phyloP scores from a whole-genome alignment of 2,888 invertebrate genomes.

The Epinotia demarniana region DNA sequence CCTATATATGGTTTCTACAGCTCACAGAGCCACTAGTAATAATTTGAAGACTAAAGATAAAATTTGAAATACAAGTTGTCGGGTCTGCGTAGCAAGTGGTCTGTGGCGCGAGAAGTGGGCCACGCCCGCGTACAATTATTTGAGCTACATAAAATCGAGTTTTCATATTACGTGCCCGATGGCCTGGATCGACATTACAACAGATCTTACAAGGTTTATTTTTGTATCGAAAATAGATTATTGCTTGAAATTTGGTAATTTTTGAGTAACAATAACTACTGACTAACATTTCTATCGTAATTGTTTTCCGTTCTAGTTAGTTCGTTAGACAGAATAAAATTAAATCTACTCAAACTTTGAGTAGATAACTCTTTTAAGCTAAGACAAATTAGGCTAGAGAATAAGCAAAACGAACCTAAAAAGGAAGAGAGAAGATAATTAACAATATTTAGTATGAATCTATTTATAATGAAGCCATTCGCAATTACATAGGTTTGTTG shows the following conservation, averaged over 20 bases:
- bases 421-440: too few relatives aligned
- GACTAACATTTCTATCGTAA: background rate
- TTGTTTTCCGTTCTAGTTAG: background rate
- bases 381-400: too few relatives aligned
- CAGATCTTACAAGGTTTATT: constrained; percentile 20
- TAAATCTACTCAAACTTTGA: too few relatives aligned
- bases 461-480: too few relatives aligned
- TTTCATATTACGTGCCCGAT: constrained; percentile 44
- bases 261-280: background rate
- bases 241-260: constrained; percentile 1
- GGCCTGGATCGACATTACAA: constrained; percentile 42
- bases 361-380: too few relatives aligned
- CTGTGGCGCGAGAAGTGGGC: constrained; percentile 38
- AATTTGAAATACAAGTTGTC: background rate
- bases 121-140: constrained; percentile 43
- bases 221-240: background rate
- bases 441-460: too few relatives aligned
- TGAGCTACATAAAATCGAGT: constrained; percentile 46
- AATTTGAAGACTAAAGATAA: too few relatives aligned
- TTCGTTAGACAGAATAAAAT: background rate
- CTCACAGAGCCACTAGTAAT: too few relatives aligned
- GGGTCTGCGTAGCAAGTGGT: constrained; percentile 7
- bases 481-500: too few relatives aligned
- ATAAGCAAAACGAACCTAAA: too few relatives aligned
- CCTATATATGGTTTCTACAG: too few relatives aligned